Conservation (phyloP, 2,888 invertebrate species). For the Caenorhabditis sp. region DNA sequence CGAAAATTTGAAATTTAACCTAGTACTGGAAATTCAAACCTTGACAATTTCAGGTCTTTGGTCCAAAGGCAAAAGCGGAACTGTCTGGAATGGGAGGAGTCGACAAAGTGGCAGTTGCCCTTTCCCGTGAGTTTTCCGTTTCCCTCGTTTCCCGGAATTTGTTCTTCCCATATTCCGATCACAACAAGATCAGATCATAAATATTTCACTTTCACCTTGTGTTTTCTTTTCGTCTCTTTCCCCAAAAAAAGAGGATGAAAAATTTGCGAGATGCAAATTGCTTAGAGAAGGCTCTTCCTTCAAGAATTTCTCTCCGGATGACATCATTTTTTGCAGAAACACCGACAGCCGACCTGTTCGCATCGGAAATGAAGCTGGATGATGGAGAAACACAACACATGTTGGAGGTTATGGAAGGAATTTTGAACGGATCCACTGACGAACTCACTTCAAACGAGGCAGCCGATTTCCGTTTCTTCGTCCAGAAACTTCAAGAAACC, state of each 20-base stretch:
- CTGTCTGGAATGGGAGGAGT: constrained; percentile 94
- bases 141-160: constrained; percentile 2
- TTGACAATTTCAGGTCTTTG: constrained; percentile 87
- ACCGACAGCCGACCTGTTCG: constrained; percentile 80
- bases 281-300: constrained; percentile 7
- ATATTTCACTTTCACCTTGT: constrained; percentile 17
- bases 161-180: constrained; percentile 11
- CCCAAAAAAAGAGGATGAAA: constrained; percentile 22
- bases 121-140: constrained; percentile 88
- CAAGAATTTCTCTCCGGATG: constrained; percentile 10
- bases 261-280: constrained; percentile 45
- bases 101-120: constrained; percentile 95
- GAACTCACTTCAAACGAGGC: constrained; percentile 79
- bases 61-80: constrained; percentile 94
- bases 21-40: not conserved
- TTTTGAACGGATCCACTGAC: constrained; percentile 76
- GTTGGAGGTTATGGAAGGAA: constrained; percentile 78
- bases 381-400: constrained; percentile 76
- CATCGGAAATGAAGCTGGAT: constrained; percentile 76
- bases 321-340: constrained; percentile 78
- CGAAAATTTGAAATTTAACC: no score
- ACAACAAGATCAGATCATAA: constrained; percentile 31
- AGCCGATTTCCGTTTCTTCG: constrained; percentile 82
- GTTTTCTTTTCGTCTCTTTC: constrained; percentile 16
- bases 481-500: constrained; percentile 81